phyloP scores from a whole-genome alignment of 2,888 invertebrate genomes.

The Cotesia congregata region DNA sequence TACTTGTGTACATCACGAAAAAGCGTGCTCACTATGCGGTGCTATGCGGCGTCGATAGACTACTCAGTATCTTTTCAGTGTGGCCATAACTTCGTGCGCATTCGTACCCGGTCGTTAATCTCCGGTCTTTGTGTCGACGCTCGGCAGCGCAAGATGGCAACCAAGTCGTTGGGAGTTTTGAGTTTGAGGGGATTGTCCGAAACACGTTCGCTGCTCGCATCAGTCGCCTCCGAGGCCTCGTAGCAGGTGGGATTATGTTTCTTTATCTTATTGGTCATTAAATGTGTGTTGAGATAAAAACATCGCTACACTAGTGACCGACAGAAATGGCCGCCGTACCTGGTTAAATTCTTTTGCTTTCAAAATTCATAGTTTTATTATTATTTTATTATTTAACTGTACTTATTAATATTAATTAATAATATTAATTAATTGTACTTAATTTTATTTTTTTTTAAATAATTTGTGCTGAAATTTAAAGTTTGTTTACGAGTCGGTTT shows the following conservation, averaged over 20 bases:
- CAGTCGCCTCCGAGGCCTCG: constrained; percentile 52
- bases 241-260: constrained; percentile 50
- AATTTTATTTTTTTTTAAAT: not conserved
- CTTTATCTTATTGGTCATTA: constrained; percentile 42
- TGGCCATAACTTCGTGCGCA: constrained; percentile 42
- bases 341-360: constrained; percentile 18
- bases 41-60: constrained; percentile 17
- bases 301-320: constrained; percentile 26
- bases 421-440: not conserved
- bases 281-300: constrained; percentile 41
- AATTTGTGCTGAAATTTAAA: too few relatives aligned
- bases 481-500: too few relatives aligned
- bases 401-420: not conserved
- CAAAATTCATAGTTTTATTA: not conserved
- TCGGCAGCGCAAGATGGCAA: constrained; percentile 47
- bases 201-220: constrained; percentile 36
- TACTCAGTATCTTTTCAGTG: constrained; percentile 37
- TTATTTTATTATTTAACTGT: not conserved
- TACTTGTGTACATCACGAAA: constrained; percentile 31
- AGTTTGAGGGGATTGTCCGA: constrained; percentile 49
- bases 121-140: constrained; percentile 48
- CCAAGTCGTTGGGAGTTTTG: constrained; percentile 23
- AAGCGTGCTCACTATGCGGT: constrained; percentile 15
- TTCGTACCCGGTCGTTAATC: constrained; percentile 42
- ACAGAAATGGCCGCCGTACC: constrained; percentile 46